These are phyloP conservation scores for Pedetes capensis DNA, from an alignment of 2,113 vertebrate genomes.

Conservation along the genomic window DNA sequence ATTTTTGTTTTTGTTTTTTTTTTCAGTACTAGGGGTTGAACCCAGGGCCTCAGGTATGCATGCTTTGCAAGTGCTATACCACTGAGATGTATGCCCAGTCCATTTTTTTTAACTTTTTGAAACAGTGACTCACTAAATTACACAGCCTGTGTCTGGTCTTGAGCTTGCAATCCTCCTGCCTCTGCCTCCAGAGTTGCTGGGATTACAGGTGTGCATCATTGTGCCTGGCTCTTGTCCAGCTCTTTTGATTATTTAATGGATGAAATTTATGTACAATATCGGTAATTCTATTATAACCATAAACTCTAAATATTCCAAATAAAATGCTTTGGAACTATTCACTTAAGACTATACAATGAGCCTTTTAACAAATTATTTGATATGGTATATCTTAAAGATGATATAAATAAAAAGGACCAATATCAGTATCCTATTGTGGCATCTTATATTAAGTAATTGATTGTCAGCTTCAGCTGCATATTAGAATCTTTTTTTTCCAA, in stretches of 20 bases:
- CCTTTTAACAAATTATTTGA: neutral
- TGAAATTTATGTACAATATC: neutral
- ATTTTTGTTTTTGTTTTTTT: no score
- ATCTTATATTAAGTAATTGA: neutral
- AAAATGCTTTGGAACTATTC: neutral
- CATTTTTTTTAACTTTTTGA: no score
- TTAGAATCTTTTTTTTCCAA: neutral
- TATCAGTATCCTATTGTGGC: neutral
- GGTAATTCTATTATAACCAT: neutral
- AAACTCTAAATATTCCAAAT: neutral
- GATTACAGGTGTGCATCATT: no score
- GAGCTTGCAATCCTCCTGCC: no score
- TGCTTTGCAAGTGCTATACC: no score
- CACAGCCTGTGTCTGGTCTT: no score
- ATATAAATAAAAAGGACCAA: neutral
- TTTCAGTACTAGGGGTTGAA: no score
- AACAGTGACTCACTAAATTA: no score
- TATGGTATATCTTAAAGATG: neutral
- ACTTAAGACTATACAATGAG: neutral
- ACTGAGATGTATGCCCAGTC: no score
- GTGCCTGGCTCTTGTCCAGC: no score
- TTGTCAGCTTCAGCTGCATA: neutral
- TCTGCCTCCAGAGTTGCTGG: no score
- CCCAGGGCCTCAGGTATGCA: no score
- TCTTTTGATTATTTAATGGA: neutral